Percentiles rank a stretch among this genome's conserved stretches.
These are phyloP conservation scores for Epirrita christyi DNA, from an alignment of 2,888 invertebrate genomes.

Conservation along the genomic window DNA sequence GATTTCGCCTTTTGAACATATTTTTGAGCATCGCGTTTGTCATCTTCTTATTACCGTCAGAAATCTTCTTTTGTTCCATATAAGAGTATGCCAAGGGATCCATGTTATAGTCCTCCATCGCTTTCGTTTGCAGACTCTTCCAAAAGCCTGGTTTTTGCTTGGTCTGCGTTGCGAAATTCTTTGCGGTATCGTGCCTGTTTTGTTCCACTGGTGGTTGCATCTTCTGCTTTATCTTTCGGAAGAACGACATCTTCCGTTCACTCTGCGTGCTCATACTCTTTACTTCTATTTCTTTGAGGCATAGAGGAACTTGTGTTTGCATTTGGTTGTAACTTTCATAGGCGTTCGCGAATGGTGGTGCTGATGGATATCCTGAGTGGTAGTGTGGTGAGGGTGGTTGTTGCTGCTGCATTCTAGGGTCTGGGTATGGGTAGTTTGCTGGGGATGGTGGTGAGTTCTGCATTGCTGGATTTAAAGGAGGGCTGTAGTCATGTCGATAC, in stretches of 20 bases:
- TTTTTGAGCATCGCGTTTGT: conserved; percentile 68
- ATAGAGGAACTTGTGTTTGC: conserved; percentile 63
- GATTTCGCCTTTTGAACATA: conserved; percentile 70
- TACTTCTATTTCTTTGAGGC: conserved; percentile 75
- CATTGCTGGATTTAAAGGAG: conserved; percentile 3
- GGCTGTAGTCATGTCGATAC: conserved; percentile 35
- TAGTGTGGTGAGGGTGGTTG: conserved; percentile 19
- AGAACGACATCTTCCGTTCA: conserved; percentile 65
- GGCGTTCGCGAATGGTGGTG: conserved; percentile 44
- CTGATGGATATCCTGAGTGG: conserved; percentile 24
- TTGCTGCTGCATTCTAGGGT: conserved; percentile 19
- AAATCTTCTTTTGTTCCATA: conserved; percentile 61
- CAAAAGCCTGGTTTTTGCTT: conserved; percentile 47
- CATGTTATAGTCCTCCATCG: conserved; percentile 32
- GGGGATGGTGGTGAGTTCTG: conserved; percentile 6
- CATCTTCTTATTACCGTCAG: conserved; percentile 62
- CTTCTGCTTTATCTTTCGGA: conserved; percentile 62
- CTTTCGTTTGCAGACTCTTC: conserved; percentile 57
- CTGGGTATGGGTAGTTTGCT: conserved; percentile 20
- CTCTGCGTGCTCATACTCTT: conserved; percentile 74
- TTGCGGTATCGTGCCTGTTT: conserved; percentile 33
- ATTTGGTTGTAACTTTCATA: conserved; percentile 47
- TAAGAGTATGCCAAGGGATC: conserved; percentile 53
- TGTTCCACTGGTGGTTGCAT: conserved; percentile 42
- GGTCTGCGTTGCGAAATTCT: conserved; percentile 50